Base-by-base conservation (phyloP, 2,797 vertebrate species). In the Ispidina picta region DNA sequence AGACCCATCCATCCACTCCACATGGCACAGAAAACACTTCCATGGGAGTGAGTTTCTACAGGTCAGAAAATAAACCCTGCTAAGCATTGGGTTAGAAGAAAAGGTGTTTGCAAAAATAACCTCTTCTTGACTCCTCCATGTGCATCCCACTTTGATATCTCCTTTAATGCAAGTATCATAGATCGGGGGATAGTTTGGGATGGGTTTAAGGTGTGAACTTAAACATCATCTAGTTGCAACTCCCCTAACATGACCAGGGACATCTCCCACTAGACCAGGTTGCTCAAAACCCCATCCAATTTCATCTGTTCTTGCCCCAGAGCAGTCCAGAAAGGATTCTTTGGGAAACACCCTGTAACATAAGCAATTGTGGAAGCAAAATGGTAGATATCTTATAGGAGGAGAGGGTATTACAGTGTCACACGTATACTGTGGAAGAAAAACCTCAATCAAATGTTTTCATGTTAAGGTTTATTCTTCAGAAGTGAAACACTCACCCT, bases 321-420 rank as follows among this genome's bases (percentile, higher is more conserved):
- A 8, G 6, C 5, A 23, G 2, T 3, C 12, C 79, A 64, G 62
- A 5, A 59, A 49, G 18, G 29, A 46, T n/a, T 26, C 23, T 25
- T 12, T 35, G 55, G n/a, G 12, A 41, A 35, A 6, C 1, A 21
- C 10, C 12, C 1, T 25, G 6, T 3, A 31, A 5, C 0, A 0
- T 3, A 10, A 64, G 20, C 49, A 64, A 37, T 6, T 19, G 19
- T 9, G 6, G 44, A 12, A 23, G 25, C 8, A n/a, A 22, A 74
- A 9, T 2, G 4, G 29, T 3, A 10, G 21, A n/a, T 58, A 23
- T 69, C 35, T 6, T 15, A 8, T 0, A 3, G 43, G 28, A 62
- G 63, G n/a, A 86, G 82, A 55, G n/a, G 35, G 33, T 51, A 49
- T 12, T 41, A 10, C 19, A 26, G 2, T 10, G 56, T 46, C 41